Evolutionary conservation across 2,888 invertebrate genomes (phyloP).

Genomic region (Polyploca ridens): DNA sequence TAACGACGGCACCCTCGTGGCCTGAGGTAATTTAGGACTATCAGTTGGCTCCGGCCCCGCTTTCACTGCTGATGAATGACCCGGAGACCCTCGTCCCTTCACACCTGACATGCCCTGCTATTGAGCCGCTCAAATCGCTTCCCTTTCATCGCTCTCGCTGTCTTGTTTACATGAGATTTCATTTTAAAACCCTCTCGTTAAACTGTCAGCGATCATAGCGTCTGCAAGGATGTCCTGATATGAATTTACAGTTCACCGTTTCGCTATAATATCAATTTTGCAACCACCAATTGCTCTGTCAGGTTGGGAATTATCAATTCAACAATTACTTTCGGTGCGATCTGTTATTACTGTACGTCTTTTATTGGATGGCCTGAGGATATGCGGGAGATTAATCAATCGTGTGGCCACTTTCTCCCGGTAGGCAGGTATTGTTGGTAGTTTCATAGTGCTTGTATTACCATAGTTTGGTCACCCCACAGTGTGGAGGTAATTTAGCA

Average conservation of each 20-base stretch:
- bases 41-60: conserved; percentile 60
- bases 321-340: conserved; percentile 66
- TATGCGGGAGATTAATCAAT: conserved; percentile 70
- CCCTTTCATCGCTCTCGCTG: conserved; percentile 68
- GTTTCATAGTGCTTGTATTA: conserved; percentile 4
- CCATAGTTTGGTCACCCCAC: conserved; percentile 38
- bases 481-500: conserved; percentile 63
- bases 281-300: conserved; percentile 62
- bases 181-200: conserved; percentile 63
- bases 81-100: conserved; percentile 58
- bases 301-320: conserved; percentile 64
- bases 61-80: conserved; percentile 77
- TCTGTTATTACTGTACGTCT: conserved; percentile 69
- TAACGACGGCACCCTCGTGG: conserved; percentile 53
- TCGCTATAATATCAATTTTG: conserved; percentile 51
- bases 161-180: conserved; percentile 67
- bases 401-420: conserved; percentile 69
- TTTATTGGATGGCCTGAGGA: conserved; percentile 63
- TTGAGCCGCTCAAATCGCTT: conserved; percentile 69
- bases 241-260: conserved; percentile 45
- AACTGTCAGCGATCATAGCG: conserved; percentile 55
- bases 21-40: conserved; percentile 71
- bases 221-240: conserved; percentile 37
- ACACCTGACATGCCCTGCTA: conserved; percentile 57
- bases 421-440: conserved; percentile 64